These are phyloP conservation scores for Agraylea sexmaculata DNA, from an alignment of 1,140 invertebrate species.

Conservation along the genomic window DNA sequence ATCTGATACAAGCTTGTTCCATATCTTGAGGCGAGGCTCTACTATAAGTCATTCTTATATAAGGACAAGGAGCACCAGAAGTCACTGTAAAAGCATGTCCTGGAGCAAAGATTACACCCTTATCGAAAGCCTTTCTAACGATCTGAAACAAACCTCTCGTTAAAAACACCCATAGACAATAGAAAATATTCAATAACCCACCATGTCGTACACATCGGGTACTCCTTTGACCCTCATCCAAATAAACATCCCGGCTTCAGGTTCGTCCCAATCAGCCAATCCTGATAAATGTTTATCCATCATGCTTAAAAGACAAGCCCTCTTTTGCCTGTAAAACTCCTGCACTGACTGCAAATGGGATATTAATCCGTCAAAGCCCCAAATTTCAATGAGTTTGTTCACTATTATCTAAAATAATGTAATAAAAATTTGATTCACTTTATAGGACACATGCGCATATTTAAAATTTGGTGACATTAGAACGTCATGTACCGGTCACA, in stretches of 20 bases:
- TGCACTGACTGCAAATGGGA: slow-evolving; percentile 48
- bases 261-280: slow-evolving; percentile 53
- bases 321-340: slow-evolving; percentile 50
- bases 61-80: slow-evolving; percentile 43
- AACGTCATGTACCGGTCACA: too few relatives aligned
- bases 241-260: slow-evolving; percentile 63
- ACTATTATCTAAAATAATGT: slow-evolving; percentile 40
- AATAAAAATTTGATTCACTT: too few relatives aligned
- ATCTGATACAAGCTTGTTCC: slow-evolving; percentile 34
- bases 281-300: slow-evolving; percentile 51
- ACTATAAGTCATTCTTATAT: slow-evolving; percentile 53
- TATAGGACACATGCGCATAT: too few relatives aligned
- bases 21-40: slow-evolving; percentile 48
- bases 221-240: slow-evolving; percentile 61
- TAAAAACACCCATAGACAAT: too few relatives aligned
- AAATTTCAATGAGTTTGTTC: slow-evolving; percentile 46
- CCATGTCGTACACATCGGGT: slow-evolving; percentile 59
- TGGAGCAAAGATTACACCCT: slow-evolving; percentile 49
- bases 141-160: slow-evolving; percentile 17
- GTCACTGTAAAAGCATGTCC: slow-evolving; percentile 54
- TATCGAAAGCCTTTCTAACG: slow-evolving; percentile 22
- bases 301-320: slow-evolving; percentile 48
- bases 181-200: slow-evolving; percentile 39
- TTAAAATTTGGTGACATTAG: too few relatives aligned
- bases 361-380: slow-evolving; percentile 48